These are phyloP conservation scores for Lindbergichthys nudifrons DNA, from an alignment of 2,797 vertebrate species.

Conservation along the genomic window DNA sequence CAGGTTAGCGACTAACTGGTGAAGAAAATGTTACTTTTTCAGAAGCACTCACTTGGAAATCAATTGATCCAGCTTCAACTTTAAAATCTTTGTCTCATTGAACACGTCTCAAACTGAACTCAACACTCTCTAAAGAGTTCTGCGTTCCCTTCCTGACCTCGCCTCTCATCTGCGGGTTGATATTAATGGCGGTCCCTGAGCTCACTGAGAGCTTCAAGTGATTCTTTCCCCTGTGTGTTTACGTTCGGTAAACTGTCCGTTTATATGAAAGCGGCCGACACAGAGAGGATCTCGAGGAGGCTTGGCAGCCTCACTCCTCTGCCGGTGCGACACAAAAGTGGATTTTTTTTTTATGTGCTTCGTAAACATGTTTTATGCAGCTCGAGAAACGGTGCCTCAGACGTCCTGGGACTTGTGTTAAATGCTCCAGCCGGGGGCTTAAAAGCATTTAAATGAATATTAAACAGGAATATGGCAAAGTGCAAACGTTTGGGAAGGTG, in stretches of 20 bases:
- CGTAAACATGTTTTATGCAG: slow-evolving; percentile 59
- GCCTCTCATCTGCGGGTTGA: slow-evolving; percentile 37
- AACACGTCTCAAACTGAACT: background rate
- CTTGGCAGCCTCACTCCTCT: slow-evolving; percentile 1
- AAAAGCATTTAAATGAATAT: slow-evolving; percentile 53
- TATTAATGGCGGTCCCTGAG: slow-evolving; percentile 52
- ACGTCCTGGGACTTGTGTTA: slow-evolving; percentile 45
- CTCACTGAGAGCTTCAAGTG: slow-evolving; percentile 69
- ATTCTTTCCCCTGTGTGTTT: slow-evolving; percentile 65
- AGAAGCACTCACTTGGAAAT: background rate
- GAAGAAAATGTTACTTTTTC: no score
- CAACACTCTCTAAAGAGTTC: background rate
- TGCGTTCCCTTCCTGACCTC: slow-evolving; percentile 13
- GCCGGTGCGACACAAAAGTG: slow-evolving; percentile 53
- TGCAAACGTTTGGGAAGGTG: slow-evolving; percentile 33
- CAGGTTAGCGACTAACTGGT: no score
- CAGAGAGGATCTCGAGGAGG: slow-evolving; percentile 44
- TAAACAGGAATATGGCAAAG: slow-evolving; percentile 38
- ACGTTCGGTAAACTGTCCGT: slow-evolving; percentile 54
- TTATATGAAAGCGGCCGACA: slow-evolving; percentile 35
- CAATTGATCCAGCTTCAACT: background rate
- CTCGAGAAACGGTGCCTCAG: slow-evolving; percentile 45
- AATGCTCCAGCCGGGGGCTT: slow-evolving; percentile 27
- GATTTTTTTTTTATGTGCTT: slow-evolving; percentile 63
- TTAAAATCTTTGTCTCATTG: background rate